Percentiles rank a stretch among this genome's conserved stretches.
Conservation (phyloP, 2,113 vertebrate genomes). For the Syrmaticus mikado region DNA sequence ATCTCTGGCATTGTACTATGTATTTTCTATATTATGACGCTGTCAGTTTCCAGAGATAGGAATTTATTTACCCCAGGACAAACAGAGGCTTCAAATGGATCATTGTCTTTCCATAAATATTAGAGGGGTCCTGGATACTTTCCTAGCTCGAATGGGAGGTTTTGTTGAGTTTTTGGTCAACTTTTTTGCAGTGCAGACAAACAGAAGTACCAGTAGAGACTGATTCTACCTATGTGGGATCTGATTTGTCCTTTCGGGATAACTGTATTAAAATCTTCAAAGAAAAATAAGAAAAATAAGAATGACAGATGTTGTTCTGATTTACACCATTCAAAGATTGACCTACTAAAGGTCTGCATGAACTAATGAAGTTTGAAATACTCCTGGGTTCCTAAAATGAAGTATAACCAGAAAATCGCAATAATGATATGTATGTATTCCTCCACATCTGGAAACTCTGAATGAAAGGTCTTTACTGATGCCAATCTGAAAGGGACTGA, state of each 20-base stretch:
- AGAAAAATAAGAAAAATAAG: neutral
- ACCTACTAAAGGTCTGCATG: neutral
- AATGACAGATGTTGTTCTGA: neutral
- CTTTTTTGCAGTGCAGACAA: neutral
- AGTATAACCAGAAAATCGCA: conserved; percentile 33
- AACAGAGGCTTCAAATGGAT: neutral
- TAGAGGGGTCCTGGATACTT: neutral
- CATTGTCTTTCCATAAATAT: neutral
- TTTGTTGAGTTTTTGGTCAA: neutral
- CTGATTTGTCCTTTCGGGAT: neutral
- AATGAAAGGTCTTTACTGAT: conserved; percentile 23
- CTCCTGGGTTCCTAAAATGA: conserved; percentile 9
- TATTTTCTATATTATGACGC: neutral
- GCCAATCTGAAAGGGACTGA: conserved; percentile 25
- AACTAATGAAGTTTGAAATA: conserved; percentile 46
- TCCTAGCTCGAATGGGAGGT: neutral
- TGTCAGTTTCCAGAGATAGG: neutral
- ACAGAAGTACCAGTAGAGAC: neutral
- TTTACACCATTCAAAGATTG: neutral
- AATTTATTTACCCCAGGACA: conserved; percentile 24
- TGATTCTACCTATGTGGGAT: neutral
- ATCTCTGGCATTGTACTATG: neutral
- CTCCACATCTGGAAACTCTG: conserved; percentile 28
- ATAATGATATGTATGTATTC: conserved; percentile 38
- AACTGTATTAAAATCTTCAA: neutral